Evolutionary conservation across 2,797 vertebrate species (phyloP), one percentile per base, ranked within the genome.

Genomic region (Micrastur ruficollis): DNA sequence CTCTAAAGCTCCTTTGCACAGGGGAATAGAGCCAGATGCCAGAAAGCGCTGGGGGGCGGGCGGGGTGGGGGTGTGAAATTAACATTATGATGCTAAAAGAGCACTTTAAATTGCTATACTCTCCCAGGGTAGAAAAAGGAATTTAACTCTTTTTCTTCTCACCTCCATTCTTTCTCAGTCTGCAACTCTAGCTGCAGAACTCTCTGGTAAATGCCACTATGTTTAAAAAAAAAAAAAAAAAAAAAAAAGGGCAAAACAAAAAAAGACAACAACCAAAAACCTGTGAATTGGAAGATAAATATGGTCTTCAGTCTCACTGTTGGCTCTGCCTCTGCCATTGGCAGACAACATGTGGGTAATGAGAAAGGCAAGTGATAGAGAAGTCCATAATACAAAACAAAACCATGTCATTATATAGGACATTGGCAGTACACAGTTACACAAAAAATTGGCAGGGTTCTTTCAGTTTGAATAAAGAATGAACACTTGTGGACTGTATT

Each of bases 51-150:
- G 50, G 61, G 82, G 80, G 58, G 53, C 13, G 5, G 42, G 42
- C 15, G 40, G 40, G 40, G 40, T 40, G 40, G 13, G 40, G 40
- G 40, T 42, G 40, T 13, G 80, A 68, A 79, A 95, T 95, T 81
- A 95, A 84, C 80, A 86, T 88, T 76, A 89, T 53, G 78, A 74
- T 87, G 67, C 44, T 61, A 78, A 59, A 32, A 94, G 79, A 89
- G 32, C 52, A 58, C n/a, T 95, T 96, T 71, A 94, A 94, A 97
- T 95, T 94, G 65, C n/a, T 87, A 11, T 85, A 38, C 15, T 85
- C 55, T 96, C 63, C 56, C 26, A 81, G 74, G 36, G 65, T 14
- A 81, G 53, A 36, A 78, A 73, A 80, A 52, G 11, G 56, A 85
- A 93, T 80, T 93, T 85, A 92, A 71, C 29, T 26, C 18, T 65